Conservation (phyloP, 2,797 vertebrate genomes). For the Lacerta viridis region DNA sequence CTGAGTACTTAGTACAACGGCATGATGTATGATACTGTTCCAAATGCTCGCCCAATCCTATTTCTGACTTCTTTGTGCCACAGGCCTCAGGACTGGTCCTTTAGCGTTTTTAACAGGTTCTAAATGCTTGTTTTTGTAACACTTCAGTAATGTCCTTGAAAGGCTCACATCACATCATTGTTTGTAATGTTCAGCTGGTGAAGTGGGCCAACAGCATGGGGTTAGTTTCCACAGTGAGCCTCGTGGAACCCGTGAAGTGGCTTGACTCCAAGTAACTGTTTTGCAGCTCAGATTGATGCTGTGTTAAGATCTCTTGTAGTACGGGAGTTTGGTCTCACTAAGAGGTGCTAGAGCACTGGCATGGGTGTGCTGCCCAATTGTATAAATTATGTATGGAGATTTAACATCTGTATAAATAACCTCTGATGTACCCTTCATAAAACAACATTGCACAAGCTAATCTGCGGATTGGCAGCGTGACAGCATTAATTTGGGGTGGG, state of each 20-base stretch:
- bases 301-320: background rate
- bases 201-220: background rate
- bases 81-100: background rate
- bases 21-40: background rate
- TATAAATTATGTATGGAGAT: constrained; percentile 29
- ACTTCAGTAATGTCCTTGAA: background rate
- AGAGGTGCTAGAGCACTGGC: background rate
- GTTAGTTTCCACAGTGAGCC: background rate
- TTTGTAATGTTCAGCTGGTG: background rate
- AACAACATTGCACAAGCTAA: constrained; percentile 22
- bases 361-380: constrained; percentile 6
- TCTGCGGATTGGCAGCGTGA: constrained; percentile 17
- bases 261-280: constrained; percentile 7
- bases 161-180: background rate
- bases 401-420: constrained; percentile 28
- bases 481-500: constrained; percentile 25
- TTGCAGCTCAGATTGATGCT: background rate
- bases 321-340: background rate
- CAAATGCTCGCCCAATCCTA: background rate
- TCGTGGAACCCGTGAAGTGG: background rate
- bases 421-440: background rate
- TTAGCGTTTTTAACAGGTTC: background rate
- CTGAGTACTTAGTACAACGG: background rate
- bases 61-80: background rate
- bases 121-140: background rate